A percentile compares a stretch with the other conserved stretches of the same genome.
phyloP scores from a whole-genome alignment of 2,888 invertebrate genomes.

The Lasiommata megera region DNA sequence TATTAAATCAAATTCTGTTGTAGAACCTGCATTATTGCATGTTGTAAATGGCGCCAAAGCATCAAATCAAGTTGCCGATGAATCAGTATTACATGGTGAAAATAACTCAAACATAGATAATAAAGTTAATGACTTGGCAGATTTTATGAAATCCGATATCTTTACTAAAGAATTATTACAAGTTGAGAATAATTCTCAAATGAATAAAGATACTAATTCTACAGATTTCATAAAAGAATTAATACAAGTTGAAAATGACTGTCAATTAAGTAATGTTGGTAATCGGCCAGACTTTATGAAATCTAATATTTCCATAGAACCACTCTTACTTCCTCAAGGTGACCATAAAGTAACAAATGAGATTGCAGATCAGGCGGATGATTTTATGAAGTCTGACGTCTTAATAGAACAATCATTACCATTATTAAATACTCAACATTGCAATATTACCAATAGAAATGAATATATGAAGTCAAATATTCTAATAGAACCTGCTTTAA shows the following conservation, averaged over 20 bases:
- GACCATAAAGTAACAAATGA: neutral
- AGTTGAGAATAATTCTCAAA: neutral
- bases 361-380: neutral
- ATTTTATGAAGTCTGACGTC: slow-evolving; percentile 11
- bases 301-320: slow-evolving; percentile 16
- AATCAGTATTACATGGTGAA: neutral
- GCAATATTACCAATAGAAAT: neutral
- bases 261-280: slow-evolving; percentile 10
- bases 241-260: neutral
- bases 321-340: slow-evolving; percentile 4
- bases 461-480: slow-evolving; percentile 5
- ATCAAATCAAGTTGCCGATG: neutral
- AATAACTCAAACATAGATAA: slow-evolving; percentile 18
- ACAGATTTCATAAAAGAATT: neutral
- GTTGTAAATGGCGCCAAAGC: slow-evolving; percentile 39
- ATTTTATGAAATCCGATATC: slow-evolving; percentile 2
- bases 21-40: slow-evolving; percentile 58
- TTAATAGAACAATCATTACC: slow-evolving; percentile 7
- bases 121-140: slow-evolving; percentile 28
- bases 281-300: slow-evolving; percentile 18
- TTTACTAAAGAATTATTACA: neutral
- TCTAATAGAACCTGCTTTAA: slow-evolving; percentile 8
- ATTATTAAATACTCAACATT: slow-evolving; percentile 8
- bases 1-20: slow-evolving; percentile 52
- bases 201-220: neutral